These are phyloP conservation scores for Lophura swinhoii DNA, from an alignment of 2,797 vertebrate species.

Conservation along the genomic window DNA sequence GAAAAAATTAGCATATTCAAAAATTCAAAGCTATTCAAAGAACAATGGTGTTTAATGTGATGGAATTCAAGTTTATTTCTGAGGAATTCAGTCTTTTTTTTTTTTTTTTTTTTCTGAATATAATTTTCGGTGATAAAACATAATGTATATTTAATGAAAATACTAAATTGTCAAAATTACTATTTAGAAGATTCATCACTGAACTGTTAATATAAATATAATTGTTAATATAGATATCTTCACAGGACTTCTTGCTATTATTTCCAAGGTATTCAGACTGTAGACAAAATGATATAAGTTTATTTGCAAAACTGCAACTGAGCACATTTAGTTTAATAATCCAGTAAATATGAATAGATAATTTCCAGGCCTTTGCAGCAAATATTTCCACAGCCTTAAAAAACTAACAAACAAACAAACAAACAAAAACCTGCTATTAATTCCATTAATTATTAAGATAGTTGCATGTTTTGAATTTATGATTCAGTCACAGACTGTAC, in stretches of 20 bases:
- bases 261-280: background rate
- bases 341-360: background rate
- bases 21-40: background rate
- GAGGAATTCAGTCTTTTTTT: background rate
- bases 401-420: background rate
- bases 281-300: background rate
- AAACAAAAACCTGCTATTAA: background rate
- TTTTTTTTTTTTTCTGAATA: background rate
- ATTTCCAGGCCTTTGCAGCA: background rate
- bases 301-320: background rate
- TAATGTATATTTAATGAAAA: background rate
- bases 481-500: rapidly evolving
- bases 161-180: background rate
- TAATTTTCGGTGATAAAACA: background rate
- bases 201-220: background rate
- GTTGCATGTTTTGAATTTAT: background rate
- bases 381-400: background rate
- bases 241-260: background rate
- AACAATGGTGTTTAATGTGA: background rate
- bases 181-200: background rate
- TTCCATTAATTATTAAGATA: background rate
- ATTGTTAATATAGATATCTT: no score
- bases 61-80: background rate
- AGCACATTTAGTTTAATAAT: background rate
- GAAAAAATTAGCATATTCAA: background rate